Evolutionary conservation across 2,113 vertebrate genomes (phyloP), one percentile per base, ranked within the genome.

Genomic region (Gadus macrocephalus): DNA sequence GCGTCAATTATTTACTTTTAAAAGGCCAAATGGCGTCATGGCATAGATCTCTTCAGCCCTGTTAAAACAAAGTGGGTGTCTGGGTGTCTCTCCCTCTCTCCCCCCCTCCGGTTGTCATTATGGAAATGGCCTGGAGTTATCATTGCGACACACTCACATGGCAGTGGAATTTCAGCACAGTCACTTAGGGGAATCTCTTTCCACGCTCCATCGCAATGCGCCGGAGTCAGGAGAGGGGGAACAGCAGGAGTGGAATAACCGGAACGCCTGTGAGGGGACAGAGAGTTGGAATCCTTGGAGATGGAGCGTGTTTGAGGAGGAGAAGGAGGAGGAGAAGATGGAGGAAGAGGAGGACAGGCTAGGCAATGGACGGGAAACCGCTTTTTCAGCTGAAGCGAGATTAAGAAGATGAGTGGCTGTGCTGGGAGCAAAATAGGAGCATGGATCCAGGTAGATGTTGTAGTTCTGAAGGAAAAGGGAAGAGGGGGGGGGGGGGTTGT

Each of bases 121-220:
- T 79, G 79, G 83, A 87, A 87, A 79, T 70, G 68, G 74, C 86
- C 84, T 87, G 85, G 74, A 83, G 73, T 83, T 86, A 84, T 87
- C 78, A 77, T 81, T 60, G 66, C 4, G 17, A 53, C 73, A 66
- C 61, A 82, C 77, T 12, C 61, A 83, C 77, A 79, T 56, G 31
- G 22, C 27, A 62, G 61, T 64, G 62, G n/a, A 69, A 69, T 90
- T 87, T 85, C 82, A 72, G 62, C 76, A 74, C 81, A 84, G 84
- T 78, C 85, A 81, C 83, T 85, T 83, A 58, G 72, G 81, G 69
- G 78, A 86, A 78, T 85, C 75, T 78, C 74, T 86, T 87, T 86
- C 85, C 85, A 81, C 75, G 67, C 77, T 83, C 64, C 61, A 56
- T 67, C 76, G 65, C 71, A 77, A 82, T 63, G 71, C 67, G 76